phyloP scores from a whole-genome alignment of 2,888 invertebrate genomes.

The Amiota minor region DNA sequence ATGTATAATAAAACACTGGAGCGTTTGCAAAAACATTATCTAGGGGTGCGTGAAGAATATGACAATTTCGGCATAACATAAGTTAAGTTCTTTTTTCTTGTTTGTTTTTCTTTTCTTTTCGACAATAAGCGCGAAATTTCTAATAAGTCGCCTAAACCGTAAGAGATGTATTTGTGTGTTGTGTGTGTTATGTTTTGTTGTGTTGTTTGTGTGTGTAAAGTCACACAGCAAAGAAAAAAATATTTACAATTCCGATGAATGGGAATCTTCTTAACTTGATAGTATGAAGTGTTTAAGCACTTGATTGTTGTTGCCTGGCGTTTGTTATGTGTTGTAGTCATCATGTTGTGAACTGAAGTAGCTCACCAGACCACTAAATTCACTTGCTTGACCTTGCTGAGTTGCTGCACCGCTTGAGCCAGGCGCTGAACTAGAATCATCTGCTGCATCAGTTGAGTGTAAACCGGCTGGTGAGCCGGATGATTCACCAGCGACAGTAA shows the following conservation, averaged over 20 bases:
- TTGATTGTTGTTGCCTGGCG: conserved; percentile 41
- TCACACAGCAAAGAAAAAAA: conserved; percentile 10
- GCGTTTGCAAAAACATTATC: too few relatives aligned
- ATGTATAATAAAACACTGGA: too few relatives aligned
- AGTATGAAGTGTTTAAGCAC: neutral
- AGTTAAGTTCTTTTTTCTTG: too few relatives aligned
- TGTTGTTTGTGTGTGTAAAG: neutral
- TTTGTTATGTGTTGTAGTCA: conserved; percentile 85
- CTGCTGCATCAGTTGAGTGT: conserved; percentile 47
- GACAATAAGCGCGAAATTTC: conserved; percentile 34
- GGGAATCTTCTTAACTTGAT: too few relatives aligned
- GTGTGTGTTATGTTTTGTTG: neutral
- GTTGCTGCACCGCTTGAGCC: conserved; percentile 57
- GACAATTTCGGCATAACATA: too few relatives aligned
- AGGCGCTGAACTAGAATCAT: conserved; percentile 60
- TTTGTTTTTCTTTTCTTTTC: conserved; percentile 19
- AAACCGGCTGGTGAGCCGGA: conserved; percentile 63
- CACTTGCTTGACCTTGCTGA: conserved; percentile 74
- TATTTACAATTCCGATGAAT: conserved; percentile 11
- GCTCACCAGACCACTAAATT: conserved; percentile 92
- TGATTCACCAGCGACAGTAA: conserved; percentile 57
- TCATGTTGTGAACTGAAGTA: conserved; percentile 94
- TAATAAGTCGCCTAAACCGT: conserved; percentile 48
- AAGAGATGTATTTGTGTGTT: neutral
- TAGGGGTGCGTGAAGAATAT: too few relatives aligned